phyloP scores from a whole-genome alignment of 1,140 invertebrate genomes.

The Oppia nitens region DNA sequence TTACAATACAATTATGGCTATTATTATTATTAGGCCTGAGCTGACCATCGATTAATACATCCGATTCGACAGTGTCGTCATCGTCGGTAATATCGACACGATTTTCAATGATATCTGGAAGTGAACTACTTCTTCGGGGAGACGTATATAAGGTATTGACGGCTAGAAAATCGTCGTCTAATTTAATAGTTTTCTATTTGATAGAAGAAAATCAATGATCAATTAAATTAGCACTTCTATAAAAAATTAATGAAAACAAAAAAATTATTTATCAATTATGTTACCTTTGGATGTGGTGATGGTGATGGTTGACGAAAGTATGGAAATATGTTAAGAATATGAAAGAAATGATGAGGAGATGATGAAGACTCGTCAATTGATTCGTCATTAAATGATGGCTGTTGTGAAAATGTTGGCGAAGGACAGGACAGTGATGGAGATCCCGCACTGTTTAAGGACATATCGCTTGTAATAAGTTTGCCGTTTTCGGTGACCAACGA shows the following conservation, averaged over 20 bases:
- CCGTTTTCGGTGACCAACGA: slow-evolving; percentile 4
- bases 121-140: not conserved
- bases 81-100: no score
- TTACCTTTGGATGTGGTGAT: not conserved
- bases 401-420: not conserved
- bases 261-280: no score
- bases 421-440: not conserved
- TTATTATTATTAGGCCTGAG: no score
- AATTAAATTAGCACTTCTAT: no score
- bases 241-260: no score
- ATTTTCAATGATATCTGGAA: not conserved
- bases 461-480: not conserved
- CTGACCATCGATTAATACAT: no score
- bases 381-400: not conserved
- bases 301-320: not conserved
- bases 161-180: no score
- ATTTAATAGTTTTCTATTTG: no score
- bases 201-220: no score
- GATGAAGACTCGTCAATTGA: not conserved
- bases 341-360: not conserved
- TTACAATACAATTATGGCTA: no score
- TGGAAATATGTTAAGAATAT: not conserved
- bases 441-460: not conserved
- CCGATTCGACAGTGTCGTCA: no score
- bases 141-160: no score